A percentile compares a stretch with the other conserved stretches of the same genome.
These are phyloP conservation scores for Oceanodroma tethys DNA, from an alignment of 2,113 vertebrate species.

Conservation along the genomic window DNA sequence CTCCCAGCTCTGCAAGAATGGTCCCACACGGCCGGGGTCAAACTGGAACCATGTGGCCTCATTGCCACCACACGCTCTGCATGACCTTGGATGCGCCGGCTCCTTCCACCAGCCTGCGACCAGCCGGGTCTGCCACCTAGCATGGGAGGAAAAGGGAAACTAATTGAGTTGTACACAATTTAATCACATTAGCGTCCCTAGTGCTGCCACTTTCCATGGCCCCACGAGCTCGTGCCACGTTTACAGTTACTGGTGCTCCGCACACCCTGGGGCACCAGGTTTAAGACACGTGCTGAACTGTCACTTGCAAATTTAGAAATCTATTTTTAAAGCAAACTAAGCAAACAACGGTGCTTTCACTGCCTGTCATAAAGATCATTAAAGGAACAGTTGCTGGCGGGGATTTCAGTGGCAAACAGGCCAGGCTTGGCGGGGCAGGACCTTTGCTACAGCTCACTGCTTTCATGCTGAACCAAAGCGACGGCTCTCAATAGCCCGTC, in stretches of 20 bases:
- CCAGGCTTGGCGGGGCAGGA: background rate
- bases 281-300: background rate
- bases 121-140: background rate
- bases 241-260: background rate
- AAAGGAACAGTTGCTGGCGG: background rate
- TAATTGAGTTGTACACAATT: slow-evolving; percentile 21
- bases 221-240: background rate
- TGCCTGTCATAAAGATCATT: slow-evolving; percentile 25
- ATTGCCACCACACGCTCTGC: accelerated
- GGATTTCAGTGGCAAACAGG: slow-evolving; percentile 1
- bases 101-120: background rate
- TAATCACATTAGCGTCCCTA: background rate
- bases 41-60: background rate
- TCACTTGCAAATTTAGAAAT: slow-evolving; percentile 32
- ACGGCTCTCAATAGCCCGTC: accelerated
- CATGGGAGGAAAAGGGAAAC: slow-evolving; percentile 14
- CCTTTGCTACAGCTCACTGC: slow-evolving; percentile 16
- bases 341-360: slow-evolving; percentile 2
- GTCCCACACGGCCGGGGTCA: background rate
- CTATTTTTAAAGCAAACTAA: slow-evolving; percentile 52
- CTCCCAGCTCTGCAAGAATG: background rate
- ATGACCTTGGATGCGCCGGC: accelerated
- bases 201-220: background rate
- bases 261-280: background rate
- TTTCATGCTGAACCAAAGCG: background rate